Percentiles rank a stretch among this genome's conserved stretches.
These are phyloP conservation scores for Prionace glauca DNA, from an alignment of 2,797 vertebrate genomes.

Conservation along the genomic window DNA sequence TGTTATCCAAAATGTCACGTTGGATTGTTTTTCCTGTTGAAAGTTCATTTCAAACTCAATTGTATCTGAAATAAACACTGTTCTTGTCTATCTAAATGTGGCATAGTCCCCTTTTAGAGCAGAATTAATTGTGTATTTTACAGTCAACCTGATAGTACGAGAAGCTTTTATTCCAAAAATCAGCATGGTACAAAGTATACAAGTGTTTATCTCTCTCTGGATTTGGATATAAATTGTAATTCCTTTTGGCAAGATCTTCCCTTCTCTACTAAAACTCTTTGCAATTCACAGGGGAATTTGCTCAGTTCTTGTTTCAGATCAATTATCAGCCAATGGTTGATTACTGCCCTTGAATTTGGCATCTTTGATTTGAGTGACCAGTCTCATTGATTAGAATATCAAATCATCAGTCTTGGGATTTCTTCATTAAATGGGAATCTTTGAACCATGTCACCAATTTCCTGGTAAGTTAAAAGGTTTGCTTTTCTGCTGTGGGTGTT, in stretches of 20 bases:
- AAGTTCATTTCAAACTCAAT: not conserved
- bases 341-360: conserved; percentile 1
- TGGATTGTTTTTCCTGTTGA: not conserved
- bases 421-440: not conserved
- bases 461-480: not conserved
- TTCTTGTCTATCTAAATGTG: not conserved
- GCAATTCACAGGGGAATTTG: not conserved
- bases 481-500: not conserved
- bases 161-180: conserved; percentile 12
- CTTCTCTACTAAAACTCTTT: not conserved
- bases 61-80: not conserved
- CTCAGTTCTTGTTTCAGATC: not conserved
- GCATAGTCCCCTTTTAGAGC: not conserved
- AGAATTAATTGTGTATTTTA: not conserved
- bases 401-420: not conserved
- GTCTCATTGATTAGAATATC: not conserved
- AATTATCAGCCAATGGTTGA: not conserved
- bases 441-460: not conserved
- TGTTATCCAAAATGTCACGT: not conserved
- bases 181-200: not conserved
- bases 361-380: not conserved
- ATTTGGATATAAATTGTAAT: not conserved
- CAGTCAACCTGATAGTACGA: not conserved
- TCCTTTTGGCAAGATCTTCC: not conserved
- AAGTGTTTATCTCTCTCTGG: not conserved